Evolutionary conservation across 2,888 invertebrate genomes (phyloP), one percentile per base, ranked within the genome.

Genomic region (Capitulum mitella): DNA sequence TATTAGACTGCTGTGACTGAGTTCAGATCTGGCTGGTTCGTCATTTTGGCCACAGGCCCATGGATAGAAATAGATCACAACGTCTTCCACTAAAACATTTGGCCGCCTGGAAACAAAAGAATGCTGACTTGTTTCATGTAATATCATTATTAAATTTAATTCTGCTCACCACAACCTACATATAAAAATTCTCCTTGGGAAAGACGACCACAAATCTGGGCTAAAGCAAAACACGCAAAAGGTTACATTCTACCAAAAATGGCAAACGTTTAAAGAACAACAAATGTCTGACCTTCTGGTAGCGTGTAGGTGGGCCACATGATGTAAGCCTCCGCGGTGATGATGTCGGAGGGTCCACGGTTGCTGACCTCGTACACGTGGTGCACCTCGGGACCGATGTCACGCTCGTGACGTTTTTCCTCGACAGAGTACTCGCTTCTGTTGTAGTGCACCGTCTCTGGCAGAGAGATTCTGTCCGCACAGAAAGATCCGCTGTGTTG

Each of bases 311-410:
- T 92, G 0, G 97, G 97, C 93, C 96, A 96, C 84, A 94, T 89
- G 81, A 97, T 91, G 83, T 90, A 90, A 0, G 95, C 89, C 83
- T 93, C 92, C 0, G 94, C 93, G 83, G 92, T 91, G 78, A 93
- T 90, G 77, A 98, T 92, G 75, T 91, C 89, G 78, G 93, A 94
- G 0, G 95, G 94, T 0, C 97, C 97, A 81, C 92, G 91, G 86
- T 98, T 98, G 43, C 80, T 78, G 32, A 81, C 37, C 1, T 80
- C 80, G 48, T 80, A 81, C 54, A 70, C 79, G 77, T 81, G 81
- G 46, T 75, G 78, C 19, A 81, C 19, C 46, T 79, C 74, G 8
- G 81, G 81, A 0, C 81, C 81, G 8, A 80, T 54, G 34, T 81
- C 79, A 10, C 79, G 79, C 77, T 81, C 81, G 58, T 81, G 77